Evolutionary conservation across 2,797 vertebrate species (phyloP).

Genomic region (Agapornis canus): DNA sequence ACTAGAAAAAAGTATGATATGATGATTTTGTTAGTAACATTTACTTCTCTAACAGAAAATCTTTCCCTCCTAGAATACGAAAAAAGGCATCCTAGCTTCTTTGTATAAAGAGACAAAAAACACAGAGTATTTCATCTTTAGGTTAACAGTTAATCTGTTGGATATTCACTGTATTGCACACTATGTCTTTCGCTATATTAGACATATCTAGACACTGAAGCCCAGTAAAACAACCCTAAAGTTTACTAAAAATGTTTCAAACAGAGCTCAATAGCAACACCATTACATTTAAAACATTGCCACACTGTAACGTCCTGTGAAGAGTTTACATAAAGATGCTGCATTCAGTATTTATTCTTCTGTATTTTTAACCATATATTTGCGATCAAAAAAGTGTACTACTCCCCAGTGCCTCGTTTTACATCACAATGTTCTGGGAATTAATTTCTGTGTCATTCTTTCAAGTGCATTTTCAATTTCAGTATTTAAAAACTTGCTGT

Average conservation of each 20-base stretch:
- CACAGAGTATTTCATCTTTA: neutral
- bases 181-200: neutral
- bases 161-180: neutral
- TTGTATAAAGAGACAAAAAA: neutral
- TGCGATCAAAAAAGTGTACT: too few species aligned
- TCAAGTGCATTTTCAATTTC: neutral
- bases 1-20: neutral
- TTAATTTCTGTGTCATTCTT: neutral
- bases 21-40: neutral
- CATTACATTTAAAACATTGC: neutral
- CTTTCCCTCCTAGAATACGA: neutral
- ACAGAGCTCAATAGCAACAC: neutral
- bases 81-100: neutral
- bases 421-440: neutral
- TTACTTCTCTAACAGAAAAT: neutral
- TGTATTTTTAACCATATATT: neutral
- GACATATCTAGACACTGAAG: neutral
- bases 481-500: neutral
- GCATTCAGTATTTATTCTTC: neutral
- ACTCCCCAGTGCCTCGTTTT: too few species aligned
- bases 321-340: neutral
- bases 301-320: neutral
- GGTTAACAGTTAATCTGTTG: neutral
- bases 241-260: neutral
- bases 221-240: neutral